phyloP scores from a whole-genome alignment of 2,113 vertebrate species.

The Alethe diademata region DNA sequence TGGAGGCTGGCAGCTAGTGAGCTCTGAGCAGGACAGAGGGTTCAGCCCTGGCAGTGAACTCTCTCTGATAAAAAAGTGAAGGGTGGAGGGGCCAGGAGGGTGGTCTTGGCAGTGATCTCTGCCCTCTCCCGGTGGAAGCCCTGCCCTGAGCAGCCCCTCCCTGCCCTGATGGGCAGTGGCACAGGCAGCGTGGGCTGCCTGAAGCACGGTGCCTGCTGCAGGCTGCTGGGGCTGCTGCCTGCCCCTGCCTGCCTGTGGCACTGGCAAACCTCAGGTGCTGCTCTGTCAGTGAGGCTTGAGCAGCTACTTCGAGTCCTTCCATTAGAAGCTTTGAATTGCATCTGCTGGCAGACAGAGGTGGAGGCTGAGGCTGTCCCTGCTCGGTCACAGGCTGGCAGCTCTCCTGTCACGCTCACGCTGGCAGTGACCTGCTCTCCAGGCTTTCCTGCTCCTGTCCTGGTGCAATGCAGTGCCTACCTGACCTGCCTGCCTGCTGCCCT shows the following conservation, averaged over 20 bases:
- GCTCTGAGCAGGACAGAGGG: not conserved
- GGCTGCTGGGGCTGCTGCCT: not conserved
- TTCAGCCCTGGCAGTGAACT: not conserved
- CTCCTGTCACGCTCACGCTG: accelerated
- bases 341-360: accelerated
- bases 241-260: accelerated
- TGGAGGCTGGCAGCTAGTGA: not conserved
- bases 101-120: not conserved
- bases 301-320: not conserved
- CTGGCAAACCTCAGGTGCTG: not conserved
- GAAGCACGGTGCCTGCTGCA: accelerated
- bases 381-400: not conserved
- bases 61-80: too few species aligned
- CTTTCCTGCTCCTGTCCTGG: not conserved
- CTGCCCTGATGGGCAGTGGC: not conserved
- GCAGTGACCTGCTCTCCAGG: accelerated
- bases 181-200: not conserved
- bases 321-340: not conserved
- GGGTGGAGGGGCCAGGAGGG: not conserved
- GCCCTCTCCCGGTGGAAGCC: not conserved
- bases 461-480: accelerated
- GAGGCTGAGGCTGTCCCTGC: accelerated
- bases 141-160: not conserved
- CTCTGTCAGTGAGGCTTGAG: not conserved
- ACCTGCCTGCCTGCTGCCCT: not conserved